Conservation (phyloP, 2,113 vertebrate genomes). For the Microtus oregoni region DNA sequence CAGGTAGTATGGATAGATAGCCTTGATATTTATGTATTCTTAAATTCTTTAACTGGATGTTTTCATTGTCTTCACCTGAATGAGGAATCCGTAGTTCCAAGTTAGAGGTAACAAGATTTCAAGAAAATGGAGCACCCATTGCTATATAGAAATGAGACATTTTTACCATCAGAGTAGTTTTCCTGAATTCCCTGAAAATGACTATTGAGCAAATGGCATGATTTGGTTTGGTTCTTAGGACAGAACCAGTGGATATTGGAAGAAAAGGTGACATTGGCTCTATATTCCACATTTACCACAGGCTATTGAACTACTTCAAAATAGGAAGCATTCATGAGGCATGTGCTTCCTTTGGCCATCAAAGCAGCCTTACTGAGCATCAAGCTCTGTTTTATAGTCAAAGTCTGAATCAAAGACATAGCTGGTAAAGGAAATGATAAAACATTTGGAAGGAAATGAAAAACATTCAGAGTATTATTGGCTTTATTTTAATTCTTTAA, state of each 20-base stretch:
- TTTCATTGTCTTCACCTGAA: background rate
- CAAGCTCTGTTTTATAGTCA: background rate
- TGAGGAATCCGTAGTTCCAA: background rate
- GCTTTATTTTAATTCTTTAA: constrained; percentile 43
- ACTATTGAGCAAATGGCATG: background rate
- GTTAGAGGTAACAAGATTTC: background rate
- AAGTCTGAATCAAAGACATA: background rate
- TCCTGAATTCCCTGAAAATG: background rate
- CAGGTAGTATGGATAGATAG: background rate
- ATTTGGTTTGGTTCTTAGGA: background rate
- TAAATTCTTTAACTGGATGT: background rate
- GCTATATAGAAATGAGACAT: background rate
- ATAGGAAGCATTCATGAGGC: constrained; percentile 12
- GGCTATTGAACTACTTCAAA: constrained; percentile 24
- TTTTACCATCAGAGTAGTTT: background rate
- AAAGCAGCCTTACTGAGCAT: background rate
- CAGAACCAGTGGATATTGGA: background rate
- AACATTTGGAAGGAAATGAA: background rate
- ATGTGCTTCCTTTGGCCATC: background rate
- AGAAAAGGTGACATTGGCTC: constrained; percentile 21
- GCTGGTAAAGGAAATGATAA: background rate
- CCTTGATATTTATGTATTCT: background rate
- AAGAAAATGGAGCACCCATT: background rate
- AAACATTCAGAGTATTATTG: background rate
- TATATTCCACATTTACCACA: background rate